These are phyloP conservation scores for Monodelphis domestica DNA, from an alignment of 2,797 vertebrate species.

Conservation along the genomic window DNA sequence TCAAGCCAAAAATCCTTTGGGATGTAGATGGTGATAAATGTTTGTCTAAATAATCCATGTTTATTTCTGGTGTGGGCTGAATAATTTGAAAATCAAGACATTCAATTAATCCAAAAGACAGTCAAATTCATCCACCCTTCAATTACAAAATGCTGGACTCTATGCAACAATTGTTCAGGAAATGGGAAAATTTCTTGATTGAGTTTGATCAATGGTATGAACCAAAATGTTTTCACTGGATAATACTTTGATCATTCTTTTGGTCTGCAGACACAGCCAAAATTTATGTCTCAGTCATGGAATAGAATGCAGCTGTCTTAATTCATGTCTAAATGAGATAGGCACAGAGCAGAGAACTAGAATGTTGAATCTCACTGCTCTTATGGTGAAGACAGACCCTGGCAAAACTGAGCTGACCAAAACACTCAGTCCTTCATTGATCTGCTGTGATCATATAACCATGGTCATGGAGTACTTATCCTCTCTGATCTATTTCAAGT, in stretches of 20 bases:
- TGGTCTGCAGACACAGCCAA: neutral
- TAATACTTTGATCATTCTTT: neutral
- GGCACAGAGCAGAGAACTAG: neutral
- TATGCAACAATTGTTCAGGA: conserved; percentile 63
- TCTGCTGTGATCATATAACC: neutral
- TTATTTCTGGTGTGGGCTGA: neutral
- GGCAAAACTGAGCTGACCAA: neutral
- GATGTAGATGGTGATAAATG: neutral
- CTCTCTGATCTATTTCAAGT: neutral
- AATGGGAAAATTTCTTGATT: conserved; percentile 58
- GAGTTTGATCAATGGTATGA: conserved; percentile 69
- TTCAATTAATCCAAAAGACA: neutral
- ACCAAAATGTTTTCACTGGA: neutral
- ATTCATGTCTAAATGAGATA: neutral
- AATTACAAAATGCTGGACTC: neutral
- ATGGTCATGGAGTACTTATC: accelerated
- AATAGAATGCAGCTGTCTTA: neutral
- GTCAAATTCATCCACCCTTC: neutral
- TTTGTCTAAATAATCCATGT: neutral
- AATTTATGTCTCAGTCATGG: neutral
- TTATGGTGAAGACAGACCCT: neutral
- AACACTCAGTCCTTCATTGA: neutral
- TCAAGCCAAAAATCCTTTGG: neutral
- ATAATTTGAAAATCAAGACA: conserved; percentile 10
- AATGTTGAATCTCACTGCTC: neutral